Evolutionary conservation across 2,797 vertebrate species (phyloP).

Genomic region (Notolabrus celidotus): DNA sequence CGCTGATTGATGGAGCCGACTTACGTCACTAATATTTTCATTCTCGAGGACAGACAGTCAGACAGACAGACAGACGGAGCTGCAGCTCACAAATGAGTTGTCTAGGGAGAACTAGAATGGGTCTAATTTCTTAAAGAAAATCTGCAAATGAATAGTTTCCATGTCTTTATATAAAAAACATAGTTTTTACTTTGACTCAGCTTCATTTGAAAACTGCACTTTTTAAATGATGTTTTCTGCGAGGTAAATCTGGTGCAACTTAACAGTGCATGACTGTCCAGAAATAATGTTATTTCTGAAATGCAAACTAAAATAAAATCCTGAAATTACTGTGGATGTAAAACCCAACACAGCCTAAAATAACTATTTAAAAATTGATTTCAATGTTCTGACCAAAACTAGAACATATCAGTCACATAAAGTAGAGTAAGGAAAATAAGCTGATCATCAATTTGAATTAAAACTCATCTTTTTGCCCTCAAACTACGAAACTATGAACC

Average conservation of each 20-base stretch:
- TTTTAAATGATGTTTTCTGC: neutral
- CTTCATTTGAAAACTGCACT: too few species aligned
- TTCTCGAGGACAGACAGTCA: slow-evolving; percentile 51
- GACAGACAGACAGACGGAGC: slow-evolving; percentile 19
- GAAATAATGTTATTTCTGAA: too few species aligned
- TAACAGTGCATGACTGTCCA: neutral
- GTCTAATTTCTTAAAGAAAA: neutral
- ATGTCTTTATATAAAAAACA: too few species aligned
- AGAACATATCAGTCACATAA: neutral
- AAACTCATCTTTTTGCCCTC: neutral
- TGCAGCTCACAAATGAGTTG: neutral
- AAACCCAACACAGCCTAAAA: neutral
- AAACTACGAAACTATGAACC: neutral
- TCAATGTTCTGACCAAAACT: neutral
- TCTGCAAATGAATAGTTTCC: too few species aligned
- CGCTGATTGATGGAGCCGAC: slow-evolving; percentile 78
- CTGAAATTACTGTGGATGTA: slow-evolving; percentile 3
- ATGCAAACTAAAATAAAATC: neutral
- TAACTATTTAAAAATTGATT: neutral
- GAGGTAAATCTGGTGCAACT: neutral
- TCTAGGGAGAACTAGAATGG: too few species aligned
- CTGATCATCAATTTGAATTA: neutral
- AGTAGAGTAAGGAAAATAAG: neutral
- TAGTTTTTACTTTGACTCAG: neutral
- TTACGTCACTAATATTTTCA: slow-evolving; percentile 84